Evolutionary conservation across 2,888 invertebrate species (phyloP), one percentile per base, ranked within the genome.

Genomic region (Orthosia gracilis): DNA sequence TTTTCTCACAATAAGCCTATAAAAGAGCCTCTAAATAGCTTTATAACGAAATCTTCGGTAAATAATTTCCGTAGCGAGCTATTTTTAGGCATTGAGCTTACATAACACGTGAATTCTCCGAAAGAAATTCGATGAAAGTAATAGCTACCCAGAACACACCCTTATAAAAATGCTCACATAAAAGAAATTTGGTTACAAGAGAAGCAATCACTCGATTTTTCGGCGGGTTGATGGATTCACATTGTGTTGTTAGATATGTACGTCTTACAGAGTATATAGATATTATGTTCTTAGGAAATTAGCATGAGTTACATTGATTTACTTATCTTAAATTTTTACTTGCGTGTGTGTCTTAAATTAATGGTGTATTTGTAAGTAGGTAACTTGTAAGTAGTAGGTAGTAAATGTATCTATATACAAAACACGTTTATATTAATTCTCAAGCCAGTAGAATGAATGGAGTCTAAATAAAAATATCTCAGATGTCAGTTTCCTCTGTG

Each of bases 201-300:
- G 65, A 57, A 83, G 66, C 79, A 76, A 74, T 76, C 85, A 73
- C 31, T 64, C 49, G 47, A 82, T 73, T 78, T 78, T 52, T 71
- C 62, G 64, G 57, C 23, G 50, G 17, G 65, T 31, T 83, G 65
- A 78, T 78, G 78, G 59, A 66, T 68, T 80, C 40, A 59, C 21
- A 78, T 81, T 73, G 47, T 47, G 9, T 17, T 54, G 21, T 12
- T 17, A 59, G 21, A 21, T 21, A 15, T 3, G 4, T 73, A 40
- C 17, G 17, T 62, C 13, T 67, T 55, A 0, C 12, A 4, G 40
- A 17, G 18, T 57, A n/a, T 49, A 18, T 52, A 52, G n/a, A 59
- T 61, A n/a, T 15, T 13, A 26, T 17, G 26, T 57, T 17, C 7
- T 7, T 57, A 57, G 26, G 13, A 40, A 63, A 75, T 73, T 31